A percentile compares a stretch with the other conserved stretches of the same genome.
Evolutionary conservation across 2,113 vertebrate genomes (phyloP).

Genomic region (Rhodinocichla rosea): DNA sequence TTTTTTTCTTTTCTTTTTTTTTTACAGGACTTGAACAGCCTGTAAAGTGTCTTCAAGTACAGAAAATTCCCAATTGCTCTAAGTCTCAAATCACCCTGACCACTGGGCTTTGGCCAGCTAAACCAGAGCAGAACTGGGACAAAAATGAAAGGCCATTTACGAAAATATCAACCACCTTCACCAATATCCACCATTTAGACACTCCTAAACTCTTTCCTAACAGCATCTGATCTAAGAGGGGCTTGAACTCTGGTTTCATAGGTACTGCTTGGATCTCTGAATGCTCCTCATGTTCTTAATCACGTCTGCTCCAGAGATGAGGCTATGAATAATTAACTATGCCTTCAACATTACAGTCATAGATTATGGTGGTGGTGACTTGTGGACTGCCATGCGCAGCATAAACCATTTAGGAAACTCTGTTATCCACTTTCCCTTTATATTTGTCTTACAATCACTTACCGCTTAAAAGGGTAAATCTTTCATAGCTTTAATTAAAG

Average conservation of each 20-base stretch:
- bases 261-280: slow-evolving; percentile 70
- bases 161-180: slow-evolving; percentile 41
- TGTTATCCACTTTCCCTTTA: slow-evolving; percentile 79
- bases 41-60: slow-evolving; percentile 18
- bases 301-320: slow-evolving; percentile 78
- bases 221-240: slow-evolving; percentile 54
- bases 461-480: slow-evolving; percentile 78
- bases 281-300: slow-evolving; percentile 76
- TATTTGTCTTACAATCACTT: slow-evolving; percentile 80
- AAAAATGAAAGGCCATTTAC: not conserved
- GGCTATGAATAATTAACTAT: slow-evolving; percentile 81
- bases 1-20: not conserved
- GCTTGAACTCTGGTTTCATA: slow-evolving; percentile 65
- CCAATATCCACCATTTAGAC: not conserved
- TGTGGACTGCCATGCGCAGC: slow-evolving; percentile 72
- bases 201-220: slow-evolving; percentile 56
- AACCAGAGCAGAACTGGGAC: not conserved
- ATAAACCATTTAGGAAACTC: slow-evolving; percentile 77
- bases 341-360: slow-evolving; percentile 75
- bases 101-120: not conserved
- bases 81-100: not conserved
- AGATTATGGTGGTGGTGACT: slow-evolving; percentile 76
- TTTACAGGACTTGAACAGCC: not conserved
- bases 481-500: slow-evolving; percentile 83
- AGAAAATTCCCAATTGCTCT: slow-evolving; percentile 12